Evolutionary conservation across 2,113 vertebrate genomes (phyloP).

Genomic region (Otocyon megalotis): DNA sequence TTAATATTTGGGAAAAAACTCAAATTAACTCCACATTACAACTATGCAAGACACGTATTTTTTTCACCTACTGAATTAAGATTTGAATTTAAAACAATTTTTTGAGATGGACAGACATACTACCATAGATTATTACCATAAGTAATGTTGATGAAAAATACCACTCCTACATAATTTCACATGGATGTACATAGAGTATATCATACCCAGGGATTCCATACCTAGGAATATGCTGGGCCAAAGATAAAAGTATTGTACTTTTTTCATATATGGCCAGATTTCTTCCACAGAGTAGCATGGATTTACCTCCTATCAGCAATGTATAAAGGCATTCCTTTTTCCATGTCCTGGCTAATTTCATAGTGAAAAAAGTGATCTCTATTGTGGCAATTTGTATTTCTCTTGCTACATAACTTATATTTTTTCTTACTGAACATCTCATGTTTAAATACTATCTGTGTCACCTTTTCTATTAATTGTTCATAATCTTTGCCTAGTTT

Average conservation of each 20-base stretch:
- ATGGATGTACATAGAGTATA: rapidly evolving
- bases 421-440: background rate
- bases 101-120: conserved; percentile 13
- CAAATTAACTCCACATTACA: conserved; percentile 3
- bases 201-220: background rate
- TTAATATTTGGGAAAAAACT: conserved; percentile 5
- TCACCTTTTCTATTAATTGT: background rate
- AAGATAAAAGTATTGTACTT: background rate
- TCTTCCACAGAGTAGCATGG: background rate
- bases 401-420: background rate
- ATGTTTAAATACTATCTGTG: background rate
- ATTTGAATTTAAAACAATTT: background rate
- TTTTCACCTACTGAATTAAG: background rate
- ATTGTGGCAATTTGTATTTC: background rate
- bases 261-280: background rate
- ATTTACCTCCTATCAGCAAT: background rate
- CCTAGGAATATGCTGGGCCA: background rate
- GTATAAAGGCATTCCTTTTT: background rate
- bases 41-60: background rate
- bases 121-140: background rate
- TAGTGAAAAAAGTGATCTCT: background rate
- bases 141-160: background rate
- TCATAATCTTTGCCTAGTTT: background rate
- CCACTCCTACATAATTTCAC: background rate
- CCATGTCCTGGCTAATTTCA: background rate